Base-by-base conservation (phyloP, 2,888 invertebrate species). In the Amphipoea lucens region DNA sequence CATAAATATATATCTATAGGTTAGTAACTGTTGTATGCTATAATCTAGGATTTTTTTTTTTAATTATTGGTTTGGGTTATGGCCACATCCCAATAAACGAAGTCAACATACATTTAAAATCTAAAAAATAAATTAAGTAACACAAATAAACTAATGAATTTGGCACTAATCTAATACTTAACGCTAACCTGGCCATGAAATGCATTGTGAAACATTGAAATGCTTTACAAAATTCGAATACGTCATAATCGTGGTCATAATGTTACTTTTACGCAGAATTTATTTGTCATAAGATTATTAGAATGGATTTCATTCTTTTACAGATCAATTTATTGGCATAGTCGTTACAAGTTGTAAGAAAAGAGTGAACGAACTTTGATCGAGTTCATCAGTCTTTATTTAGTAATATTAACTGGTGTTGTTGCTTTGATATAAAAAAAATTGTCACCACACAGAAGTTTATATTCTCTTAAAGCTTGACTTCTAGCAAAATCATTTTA, bases 91-190 rank as follows among this genome's bases (percentile, higher is more conserved):
- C 83, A 86, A 84, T 83, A 75, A 81, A 84, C 73, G 36, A 70
- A 76, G 74, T 76, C 65, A 23, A 78, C 42, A 73, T 63, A 80
- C n/a, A 74, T 69, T 67, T 78, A 40, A 77, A 85, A 88, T 88
- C 89, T 91, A 95, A 92, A 89, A 87, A 96, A 96, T 96, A 96
- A 96, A 95, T 96, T 95, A 96, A 95, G 95, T 95, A 96, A 96
- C 94, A 93, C 93, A 93, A 92, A 87, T 88, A 90, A 93, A 92
- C 92, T 90, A 88, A 90, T 90, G 86, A 91, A 92, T 96, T 96
- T 96, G 96, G 96, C 96, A 96, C 96, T 96, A 95, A 89, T 92
- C 95, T 96, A 96, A 94, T 93, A 94, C 93, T 93, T 90, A 88
- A 67, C 75, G 29, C 88, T 94, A 92, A 89, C 84, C 88, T 89